These are phyloP conservation scores for Sycophaga agraensis DNA, from an alignment of 1,140 invertebrate genomes.

Conservation along the genomic window DNA sequence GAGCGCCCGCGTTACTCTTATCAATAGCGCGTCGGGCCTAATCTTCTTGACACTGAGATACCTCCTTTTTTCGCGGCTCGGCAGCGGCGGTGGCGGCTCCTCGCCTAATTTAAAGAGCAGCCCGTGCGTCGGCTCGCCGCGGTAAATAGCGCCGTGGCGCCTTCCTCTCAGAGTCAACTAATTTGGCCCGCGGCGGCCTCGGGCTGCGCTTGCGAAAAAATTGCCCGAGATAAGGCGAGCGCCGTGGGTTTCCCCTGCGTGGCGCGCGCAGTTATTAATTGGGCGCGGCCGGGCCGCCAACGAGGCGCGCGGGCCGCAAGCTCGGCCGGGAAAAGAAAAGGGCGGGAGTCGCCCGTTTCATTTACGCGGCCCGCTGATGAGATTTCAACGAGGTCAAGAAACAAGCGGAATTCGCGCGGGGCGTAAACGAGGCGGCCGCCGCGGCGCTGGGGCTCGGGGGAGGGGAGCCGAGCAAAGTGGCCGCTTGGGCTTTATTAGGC, in stretches of 20 bases:
- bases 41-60: constrained; percentile 18
- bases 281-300: no score
- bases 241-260: no score
- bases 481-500: no score
- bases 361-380: constrained; percentile 10
- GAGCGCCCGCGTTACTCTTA: constrained; percentile 17
- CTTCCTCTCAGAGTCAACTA: not conserved
- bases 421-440: not conserved
- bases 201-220: not conserved
- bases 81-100: no score
- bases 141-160: no score
- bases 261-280: no score
- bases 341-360: not conserved
- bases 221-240: no score
- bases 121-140: no score
- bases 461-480: no score
- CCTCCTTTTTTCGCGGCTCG: not conserved
- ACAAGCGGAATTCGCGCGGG: constrained; percentile 14
- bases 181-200: not conserved
- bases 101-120: no score
- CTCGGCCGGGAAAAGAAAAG: not conserved
- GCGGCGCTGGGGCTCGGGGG: no score
- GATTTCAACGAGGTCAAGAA: constrained; percentile 21
- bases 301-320: not conserved
- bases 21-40: constrained; percentile 24